Evolutionary conservation across 2,797 vertebrate genomes (phyloP), one percentile per base, ranked within the genome.

Genomic region (Xenopus petersii): DNA sequence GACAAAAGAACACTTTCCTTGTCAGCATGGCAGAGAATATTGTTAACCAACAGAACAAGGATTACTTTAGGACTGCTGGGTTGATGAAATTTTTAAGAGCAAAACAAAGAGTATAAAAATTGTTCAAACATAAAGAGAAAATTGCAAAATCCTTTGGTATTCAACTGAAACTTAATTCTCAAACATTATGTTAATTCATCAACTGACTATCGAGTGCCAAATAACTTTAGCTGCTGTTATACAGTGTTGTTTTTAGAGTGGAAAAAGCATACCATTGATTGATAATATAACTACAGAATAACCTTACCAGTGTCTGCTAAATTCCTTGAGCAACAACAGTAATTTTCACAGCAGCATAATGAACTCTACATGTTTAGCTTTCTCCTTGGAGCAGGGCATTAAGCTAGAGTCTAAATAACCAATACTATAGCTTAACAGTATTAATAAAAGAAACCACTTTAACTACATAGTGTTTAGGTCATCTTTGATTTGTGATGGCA

Each of bases 1-100:
- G 8, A 9, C 36, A 42, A 42, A 6, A 7, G 36, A 5, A 42
- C 36, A 42, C 36, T 42, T 42, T 42, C 36, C 1, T 6, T 42
- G 71, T 79, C 62, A 70, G 71, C 71, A 79, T 55, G 70, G 66
- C 74, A 70, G 77, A 74, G 66, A 47, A 70, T 74, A 79, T 74
- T n/a, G 67, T 70, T 74, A 79, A 79, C 74, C 71, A 79, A 74
- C 74, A 61, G 65, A 70, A 69, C 76, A 61, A 70, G 67, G 46
- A 59, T 47, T 61, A 51, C 33, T 74, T 79, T 66, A 74, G 64
- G 70, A 59, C 54, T 65, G 55, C 2, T 17, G 7, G 48, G n/a
- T 15, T 54, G 51, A 26, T 73, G 66, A 78, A 69, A 64, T 73
- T 73, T 69, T 73, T 78, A 30, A 30, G 61, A 51, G 68, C 24